A percentile compares a stretch with the other conserved stretches of the same genome.
These are phyloP conservation scores for Dicrostonyx torquatus DNA, from an alignment of 2,797 vertebrate species.

Conservation along the genomic window DNA sequence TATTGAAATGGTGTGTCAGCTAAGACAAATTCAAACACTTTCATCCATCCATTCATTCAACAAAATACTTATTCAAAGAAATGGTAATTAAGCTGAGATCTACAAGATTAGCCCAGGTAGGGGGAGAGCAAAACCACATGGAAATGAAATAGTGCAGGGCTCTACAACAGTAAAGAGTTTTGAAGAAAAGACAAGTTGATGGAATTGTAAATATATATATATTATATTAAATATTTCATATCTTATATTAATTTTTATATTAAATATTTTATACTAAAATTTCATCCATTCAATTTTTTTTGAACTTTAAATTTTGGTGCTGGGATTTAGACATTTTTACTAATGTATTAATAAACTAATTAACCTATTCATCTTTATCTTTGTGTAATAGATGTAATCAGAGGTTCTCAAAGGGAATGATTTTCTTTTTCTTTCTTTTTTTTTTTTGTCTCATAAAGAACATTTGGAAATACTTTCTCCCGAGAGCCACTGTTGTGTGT, in stretches of 20 bases:
- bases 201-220: background rate
- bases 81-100: background rate
- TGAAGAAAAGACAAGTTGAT: background rate
- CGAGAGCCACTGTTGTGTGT: background rate
- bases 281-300: conserved; percentile 33
- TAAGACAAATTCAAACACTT: conserved; percentile 6
- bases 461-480: background rate
- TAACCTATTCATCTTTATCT: background rate
- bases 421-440: background rate
- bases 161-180: background rate
- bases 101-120: background rate
- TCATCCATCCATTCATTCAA: background rate
- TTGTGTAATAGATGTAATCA: background rate
- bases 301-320: conserved; percentile 1
- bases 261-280: conserved; percentile 47
- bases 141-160: background rate
- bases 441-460: background rate
- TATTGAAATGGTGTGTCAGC: background rate
- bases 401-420: background rate
- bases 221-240: conserved; percentile 35
- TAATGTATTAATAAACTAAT: background rate
- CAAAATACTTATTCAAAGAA: background rate
- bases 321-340: background rate
- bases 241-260: background rate
- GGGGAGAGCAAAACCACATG: background rate